Base-by-base conservation (phyloP, 2,888 invertebrate species). In the Allygus modestus region DNA sequence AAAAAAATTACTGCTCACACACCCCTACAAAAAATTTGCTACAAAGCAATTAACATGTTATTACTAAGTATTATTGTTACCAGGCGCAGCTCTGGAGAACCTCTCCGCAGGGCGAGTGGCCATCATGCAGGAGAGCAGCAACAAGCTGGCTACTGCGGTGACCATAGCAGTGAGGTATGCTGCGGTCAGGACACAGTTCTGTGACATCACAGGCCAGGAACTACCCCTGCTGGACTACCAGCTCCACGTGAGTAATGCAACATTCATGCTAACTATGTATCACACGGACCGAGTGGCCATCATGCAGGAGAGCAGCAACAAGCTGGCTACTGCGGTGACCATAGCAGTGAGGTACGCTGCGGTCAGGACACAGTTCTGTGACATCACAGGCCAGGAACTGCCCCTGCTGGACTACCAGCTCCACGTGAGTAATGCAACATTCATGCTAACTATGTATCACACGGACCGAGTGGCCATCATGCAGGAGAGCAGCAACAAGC, bases 401-500 rank as follows among this genome's bases (percentile, higher is more conserved):
- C 95, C 98, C 0, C 95, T 99, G 0, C 90, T 99, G 87, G 98
- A 98, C 89, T 99, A 99, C 90, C 98, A 97, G 90, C 93, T 96
- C 58, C 97, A 97, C 91, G 95, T 95, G 90, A 90, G 90, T 88
- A 37, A 4, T 7, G 37, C 9, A 37, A 4, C 4, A n/a, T n/a
- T n/a, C n/a, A n/a, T n/a, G n/a, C n/a, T n/a, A n/a, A n/a, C n/a
- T n/a, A n/a, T n/a, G n/a, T n/a, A n/a, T n/a, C n/a, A n/a, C n/a
- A n/a, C n/a, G n/a, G 98, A 97, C 0, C 93, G 98, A 12, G 46
- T 97, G 0, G 94, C 93, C 84, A 98, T 98, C 86, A 93, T 91
- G 92, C 91, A 89, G 90, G 90, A 89, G 86, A 87, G 87, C 41
- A 89, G 90, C n/a, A 89, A 90, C 85, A 91, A 91, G 86, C 90